A percentile compares a stretch with the other conserved stretches of the same genome.
phyloP scores from a whole-genome alignment of 2,888 invertebrate species.

The Carcina quercana region DNA sequence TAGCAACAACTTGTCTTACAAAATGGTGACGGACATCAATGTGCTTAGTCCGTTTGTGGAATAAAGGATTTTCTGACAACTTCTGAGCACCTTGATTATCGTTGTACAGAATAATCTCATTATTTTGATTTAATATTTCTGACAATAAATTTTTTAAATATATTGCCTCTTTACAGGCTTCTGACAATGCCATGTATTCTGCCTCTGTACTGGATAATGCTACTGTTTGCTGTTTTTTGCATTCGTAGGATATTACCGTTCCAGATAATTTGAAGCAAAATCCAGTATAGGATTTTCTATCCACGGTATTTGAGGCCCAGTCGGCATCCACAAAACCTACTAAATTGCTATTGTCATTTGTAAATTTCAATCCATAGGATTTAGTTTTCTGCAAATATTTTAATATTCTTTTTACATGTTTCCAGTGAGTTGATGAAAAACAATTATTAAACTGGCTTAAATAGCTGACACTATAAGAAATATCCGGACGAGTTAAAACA shows the following conservation, averaged over 20 bases:
- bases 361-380: too few relatives aligned
- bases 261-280: constrained; percentile 2
- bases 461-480: too few relatives aligned
- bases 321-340: constrained; percentile 13
- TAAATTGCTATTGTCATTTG: too few relatives aligned
- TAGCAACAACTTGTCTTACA: constrained; percentile 3
- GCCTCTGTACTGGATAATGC: constrained; percentile 8
- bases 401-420: too few relatives aligned
- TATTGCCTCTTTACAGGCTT: constrained; percentile 10
- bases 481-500: too few relatives aligned
- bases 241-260: constrained; percentile 7
- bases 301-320: constrained; percentile 7
- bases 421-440: too few relatives aligned
- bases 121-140: constrained; percentile 2
- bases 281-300: constrained; percentile 13
- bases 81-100: constrained; percentile 3
- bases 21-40: constrained; percentile 7
- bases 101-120: constrained; percentile 1
- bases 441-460: too few relatives aligned
- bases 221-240: constrained; percentile 9
- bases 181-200: constrained; percentile 11
- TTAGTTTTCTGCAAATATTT: too few relatives aligned
- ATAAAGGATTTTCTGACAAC: not conserved
- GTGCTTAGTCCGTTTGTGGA: constrained; percentile 6
- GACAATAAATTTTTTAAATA: constrained; percentile 8